Evolutionary conservation across 1,140 invertebrate genomes (phyloP), one percentile per base, ranked within the genome.

Genomic region (Platorchestia sp.): DNA sequence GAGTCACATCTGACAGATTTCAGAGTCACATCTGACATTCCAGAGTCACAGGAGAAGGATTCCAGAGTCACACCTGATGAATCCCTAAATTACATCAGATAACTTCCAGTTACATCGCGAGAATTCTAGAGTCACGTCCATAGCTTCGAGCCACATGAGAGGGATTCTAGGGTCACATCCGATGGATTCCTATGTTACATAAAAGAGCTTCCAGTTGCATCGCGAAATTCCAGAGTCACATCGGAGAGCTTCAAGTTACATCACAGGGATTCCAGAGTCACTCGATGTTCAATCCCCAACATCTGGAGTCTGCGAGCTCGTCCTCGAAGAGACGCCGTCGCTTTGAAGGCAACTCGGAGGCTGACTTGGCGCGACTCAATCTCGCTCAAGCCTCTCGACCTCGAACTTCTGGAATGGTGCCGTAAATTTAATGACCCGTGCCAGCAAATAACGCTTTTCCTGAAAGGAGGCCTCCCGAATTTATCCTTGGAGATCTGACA

Each of bases 361-460:
- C 41, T 5, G 41, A 27, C 16, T 40, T 75, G 87, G 41, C 41
- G 19, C 41, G 42, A 90, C 87, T 90, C 87, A 90, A 90, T 90
- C 87, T 90, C 41, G 27, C 87, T 90, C 87, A 41, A 90, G 87
- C 41, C 41, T 40, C 86, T 40, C 40, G 16, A 7, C 36, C 44
- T 90, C 87, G 44, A 90, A 42, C 44, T 90, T 43, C 41, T 42
- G 87, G 22, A 90, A 90, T 90, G 87, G 87, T 14, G 87, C 27
- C 87, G 87, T 90, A 43, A 90, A 90, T 90, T 90, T 90, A 90
- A 90, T 90, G 87, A 42, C 44, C 41, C 87, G 87, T 90, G 41
- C 44, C 5, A 90, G 87, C 87, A 90, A 90, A 90, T 90, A 90
- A 90, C 87, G 87, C 41, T 90, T 42, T 90, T 42, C 87, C 41